Evolutionary conservation across 2,797 vertebrate species (phyloP).

Genomic region (Heterohyrax brucei): DNA sequence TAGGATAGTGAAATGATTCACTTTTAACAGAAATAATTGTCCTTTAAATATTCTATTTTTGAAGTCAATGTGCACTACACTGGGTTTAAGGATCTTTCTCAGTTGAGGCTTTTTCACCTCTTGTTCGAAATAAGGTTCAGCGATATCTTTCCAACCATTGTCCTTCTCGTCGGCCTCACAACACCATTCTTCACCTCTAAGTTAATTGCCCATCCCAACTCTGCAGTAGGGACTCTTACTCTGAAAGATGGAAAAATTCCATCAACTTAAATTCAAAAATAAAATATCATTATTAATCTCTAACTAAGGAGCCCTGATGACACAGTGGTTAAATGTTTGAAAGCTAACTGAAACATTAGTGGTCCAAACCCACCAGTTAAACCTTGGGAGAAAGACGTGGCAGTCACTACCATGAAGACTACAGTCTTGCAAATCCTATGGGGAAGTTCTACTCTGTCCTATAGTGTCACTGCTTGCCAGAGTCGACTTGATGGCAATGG

Average conservation of each 20-base stretch:
- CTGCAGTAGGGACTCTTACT: background rate
- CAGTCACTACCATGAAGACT: too few species aligned
- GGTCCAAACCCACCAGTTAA: too few species aligned
- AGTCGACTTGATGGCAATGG: too few species aligned
- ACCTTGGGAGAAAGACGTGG: too few species aligned
- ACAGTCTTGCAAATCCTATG: too few species aligned
- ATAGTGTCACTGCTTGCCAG: too few species aligned
- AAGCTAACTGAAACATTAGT: too few species aligned
- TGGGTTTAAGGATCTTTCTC: background rate
- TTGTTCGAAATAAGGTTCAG: background rate
- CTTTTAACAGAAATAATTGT: background rate
- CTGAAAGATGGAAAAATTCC: background rate
- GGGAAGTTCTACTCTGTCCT: too few species aligned
- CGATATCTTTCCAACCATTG: background rate
- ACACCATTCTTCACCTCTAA: fast-evolving
- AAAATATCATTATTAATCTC: background rate
- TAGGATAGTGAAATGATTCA: background rate
- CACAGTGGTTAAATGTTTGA: too few species aligned
- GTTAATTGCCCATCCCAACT: background rate
- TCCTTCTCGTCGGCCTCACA: background rate
- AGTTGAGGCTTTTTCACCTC: background rate
- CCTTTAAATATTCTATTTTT: background rate
- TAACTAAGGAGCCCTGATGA: background rate
- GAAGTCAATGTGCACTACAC: background rate
- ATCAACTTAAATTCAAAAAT: constrained; percentile 12